A percentile compares a stretch with the other conserved stretches of the same genome.
These are phyloP conservation scores for Montipora sp. DNA, from an alignment of 64 coral and sea anemone genomes.

Conservation along the genomic window DNA sequence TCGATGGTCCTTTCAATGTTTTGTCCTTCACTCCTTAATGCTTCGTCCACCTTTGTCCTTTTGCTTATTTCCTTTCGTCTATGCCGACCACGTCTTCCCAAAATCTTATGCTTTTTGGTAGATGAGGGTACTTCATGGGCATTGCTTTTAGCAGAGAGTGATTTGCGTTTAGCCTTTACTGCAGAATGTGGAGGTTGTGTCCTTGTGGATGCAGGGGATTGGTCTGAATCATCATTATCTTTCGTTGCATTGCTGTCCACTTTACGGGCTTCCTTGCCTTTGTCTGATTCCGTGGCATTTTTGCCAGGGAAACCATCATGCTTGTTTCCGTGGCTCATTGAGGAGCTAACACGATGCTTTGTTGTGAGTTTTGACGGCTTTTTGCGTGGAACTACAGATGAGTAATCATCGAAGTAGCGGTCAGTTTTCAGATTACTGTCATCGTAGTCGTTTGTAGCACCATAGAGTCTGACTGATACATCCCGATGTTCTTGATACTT, in stretches of 20 bases:
- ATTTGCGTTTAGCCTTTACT: neutral
- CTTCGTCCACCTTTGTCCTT: slow-evolving; percentile 32
- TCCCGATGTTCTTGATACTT: slow-evolving; percentile 32
- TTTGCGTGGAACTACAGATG: neutral
- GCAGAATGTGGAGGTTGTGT: neutral
- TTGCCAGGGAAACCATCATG: neutral
- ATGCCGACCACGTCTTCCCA: neutral
- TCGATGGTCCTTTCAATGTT: slow-evolving; percentile 47
- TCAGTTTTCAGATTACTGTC: neutral
- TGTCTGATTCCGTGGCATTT: neutral
- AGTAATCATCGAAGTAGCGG: neutral
- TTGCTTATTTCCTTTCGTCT: neutral
- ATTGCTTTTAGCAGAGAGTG: neutral
- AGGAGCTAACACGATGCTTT: neutral
- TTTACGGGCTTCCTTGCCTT: neutral
- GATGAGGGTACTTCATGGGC: neutral
- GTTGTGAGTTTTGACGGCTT: neutral
- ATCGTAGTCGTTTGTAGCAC: slow-evolving; percentile 9
- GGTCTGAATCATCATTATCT: neutral
- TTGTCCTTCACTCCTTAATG: neutral
- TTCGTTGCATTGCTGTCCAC: neutral
- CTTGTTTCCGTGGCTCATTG: neutral
- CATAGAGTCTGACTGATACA: slow-evolving; percentile 7
- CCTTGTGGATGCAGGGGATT: no score
- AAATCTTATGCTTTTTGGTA: slow-evolving; percentile 6